These are phyloP conservation scores for Ceraclea dissimilis DNA, from an alignment of 2,888 invertebrate genomes.

Conservation along the genomic window DNA sequence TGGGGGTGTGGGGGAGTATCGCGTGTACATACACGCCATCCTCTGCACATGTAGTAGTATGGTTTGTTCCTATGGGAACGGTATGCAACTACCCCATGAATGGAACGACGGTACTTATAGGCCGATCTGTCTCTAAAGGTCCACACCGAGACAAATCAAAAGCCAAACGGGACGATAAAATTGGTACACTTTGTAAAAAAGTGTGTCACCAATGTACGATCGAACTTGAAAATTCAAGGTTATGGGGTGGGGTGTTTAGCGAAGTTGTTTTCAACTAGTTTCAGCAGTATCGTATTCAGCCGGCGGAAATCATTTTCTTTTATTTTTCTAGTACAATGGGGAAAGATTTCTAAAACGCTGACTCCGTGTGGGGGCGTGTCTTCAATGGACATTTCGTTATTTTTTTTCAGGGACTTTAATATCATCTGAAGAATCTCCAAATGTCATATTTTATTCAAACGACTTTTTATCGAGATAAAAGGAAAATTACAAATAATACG, in stretches of 20 bases:
- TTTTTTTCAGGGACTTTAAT: neutral
- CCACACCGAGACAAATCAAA: neutral
- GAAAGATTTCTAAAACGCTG: neutral
- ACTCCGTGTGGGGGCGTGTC: neutral
- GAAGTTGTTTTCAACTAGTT: neutral
- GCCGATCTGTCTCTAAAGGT: slow-evolving; percentile 11
- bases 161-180: neutral
- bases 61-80: slow-evolving; percentile 49
- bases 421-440: neutral
- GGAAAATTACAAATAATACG: too few relatives aligned
- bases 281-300: neutral
- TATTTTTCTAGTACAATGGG: neutral
- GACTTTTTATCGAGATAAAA: neutral
- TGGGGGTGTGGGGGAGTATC: slow-evolving; percentile 14
- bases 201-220: neutral
- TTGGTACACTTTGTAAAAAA: neutral
- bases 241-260: neutral
- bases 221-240: slow-evolving; percentile 2
- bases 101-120: slow-evolving; percentile 17
- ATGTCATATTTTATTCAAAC: slow-evolving; percentile 1
- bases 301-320: neutral
- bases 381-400: neutral
- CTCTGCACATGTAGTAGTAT: slow-evolving; percentile 14
- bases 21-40: slow-evolving; percentile 2
- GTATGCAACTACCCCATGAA: slow-evolving; percentile 27